Conservation (phyloP, 2,888 invertebrate genomes). For the Fragum fragum region DNA sequence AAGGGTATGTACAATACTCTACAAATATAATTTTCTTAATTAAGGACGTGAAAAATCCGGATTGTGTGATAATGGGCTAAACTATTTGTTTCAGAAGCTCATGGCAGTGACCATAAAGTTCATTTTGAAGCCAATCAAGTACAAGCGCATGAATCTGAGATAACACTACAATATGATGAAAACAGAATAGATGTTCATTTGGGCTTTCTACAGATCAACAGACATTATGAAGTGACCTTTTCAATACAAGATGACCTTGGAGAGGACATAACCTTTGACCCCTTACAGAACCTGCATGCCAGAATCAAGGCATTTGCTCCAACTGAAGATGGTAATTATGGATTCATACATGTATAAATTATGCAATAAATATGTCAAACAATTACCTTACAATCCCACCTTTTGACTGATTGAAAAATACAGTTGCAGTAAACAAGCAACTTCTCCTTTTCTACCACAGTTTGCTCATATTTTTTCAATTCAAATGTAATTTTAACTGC, state of each 20-base stretch:
- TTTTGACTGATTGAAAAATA: no score
- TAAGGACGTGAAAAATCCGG: no score
- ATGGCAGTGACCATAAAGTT: slow-evolving; percentile 43
- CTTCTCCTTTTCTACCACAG: no score
- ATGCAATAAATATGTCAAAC: no score
- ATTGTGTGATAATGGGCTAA: no score
- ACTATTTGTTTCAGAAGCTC: not conserved
- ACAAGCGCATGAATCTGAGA: slow-evolving; percentile 80
- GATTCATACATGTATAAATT: no score
- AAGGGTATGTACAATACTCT: no score
- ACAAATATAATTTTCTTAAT: no score
- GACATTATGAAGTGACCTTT: slow-evolving; percentile 84
- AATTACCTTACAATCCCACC: no score
- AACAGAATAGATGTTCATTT: slow-evolving; percentile 82
- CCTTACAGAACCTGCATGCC: slow-evolving; percentile 81
- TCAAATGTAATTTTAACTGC: no score
- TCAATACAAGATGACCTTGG: slow-evolving; percentile 77
- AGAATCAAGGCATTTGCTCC: slow-evolving; percentile 74
- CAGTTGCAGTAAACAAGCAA: no score
- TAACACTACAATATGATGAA: slow-evolving; percentile 76
- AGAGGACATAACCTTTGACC: slow-evolving; percentile 79
- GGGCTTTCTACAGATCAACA: slow-evolving; percentile 86
- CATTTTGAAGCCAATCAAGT: slow-evolving; percentile 74
- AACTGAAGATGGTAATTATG: slow-evolving; percentile 79
- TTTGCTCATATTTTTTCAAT: no score